Percentiles rank a stretch among this genome's conserved stretches.
Evolutionary conservation across 2,797 vertebrate genomes (phyloP).

Genomic region (Rhynchonycteris naso): DNA sequence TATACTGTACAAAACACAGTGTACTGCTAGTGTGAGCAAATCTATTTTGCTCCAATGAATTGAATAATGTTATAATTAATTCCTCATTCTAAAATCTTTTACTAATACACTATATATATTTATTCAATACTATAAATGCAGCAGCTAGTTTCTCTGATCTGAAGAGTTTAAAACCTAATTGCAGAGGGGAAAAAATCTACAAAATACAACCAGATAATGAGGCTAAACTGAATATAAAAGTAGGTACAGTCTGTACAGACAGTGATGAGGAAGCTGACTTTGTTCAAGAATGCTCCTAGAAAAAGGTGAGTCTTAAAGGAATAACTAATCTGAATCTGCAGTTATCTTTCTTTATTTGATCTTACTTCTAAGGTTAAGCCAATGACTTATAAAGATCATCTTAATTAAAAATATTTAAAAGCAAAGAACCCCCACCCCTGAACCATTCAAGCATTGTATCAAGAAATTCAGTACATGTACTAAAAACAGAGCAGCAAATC

Average conservation of each 20-base stretch:
- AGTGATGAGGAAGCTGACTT: neutral
- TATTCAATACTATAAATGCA: neutral
- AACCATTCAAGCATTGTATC: neutral
- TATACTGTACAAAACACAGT: neutral
- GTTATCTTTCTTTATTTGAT: neutral
- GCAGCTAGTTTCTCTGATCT: neutral
- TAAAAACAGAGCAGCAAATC: slow-evolving; percentile 67
- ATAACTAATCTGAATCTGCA: neutral
- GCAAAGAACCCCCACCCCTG: neutral
- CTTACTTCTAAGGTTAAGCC: slow-evolving; percentile 43
- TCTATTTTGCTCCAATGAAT: neutral
- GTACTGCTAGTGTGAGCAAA: neutral
- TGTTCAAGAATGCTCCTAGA: slow-evolving; percentile 4
- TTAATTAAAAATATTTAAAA: slow-evolving; percentile 60
- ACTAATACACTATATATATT: neutral
- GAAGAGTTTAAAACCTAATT: slow-evolving; percentile 28
- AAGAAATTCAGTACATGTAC: slow-evolving; percentile 53
- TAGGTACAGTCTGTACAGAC: neutral
- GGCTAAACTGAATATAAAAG: neutral
- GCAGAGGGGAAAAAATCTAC: neutral
- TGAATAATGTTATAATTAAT: neutral
- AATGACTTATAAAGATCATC: neutral
- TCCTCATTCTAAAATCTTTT: neutral
- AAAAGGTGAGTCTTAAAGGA: neutral
- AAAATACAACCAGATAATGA: slow-evolving; percentile 33